A percentile compares a stretch with the other conserved stretches of the same genome.
Evolutionary conservation across 1,140 invertebrate species (phyloP).

Genomic region (Piezodorus guildinii): DNA sequence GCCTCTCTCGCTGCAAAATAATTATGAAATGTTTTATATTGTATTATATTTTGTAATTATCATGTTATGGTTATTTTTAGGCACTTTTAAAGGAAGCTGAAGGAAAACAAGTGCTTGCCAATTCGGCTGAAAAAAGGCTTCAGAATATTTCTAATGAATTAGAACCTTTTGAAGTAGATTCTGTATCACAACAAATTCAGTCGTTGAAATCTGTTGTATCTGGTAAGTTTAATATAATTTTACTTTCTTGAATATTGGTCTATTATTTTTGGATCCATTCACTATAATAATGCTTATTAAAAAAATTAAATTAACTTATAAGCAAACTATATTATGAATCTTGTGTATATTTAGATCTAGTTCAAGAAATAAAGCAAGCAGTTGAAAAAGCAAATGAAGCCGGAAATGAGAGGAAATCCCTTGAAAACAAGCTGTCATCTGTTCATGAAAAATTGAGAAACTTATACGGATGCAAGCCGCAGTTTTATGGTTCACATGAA

Average conservation of each 20-base stretch:
- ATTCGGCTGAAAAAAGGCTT: slow-evolving; percentile 69
- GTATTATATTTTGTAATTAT: not conserved
- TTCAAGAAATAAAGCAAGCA: slow-evolving; percentile 55
- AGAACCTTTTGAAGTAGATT: slow-evolving; percentile 42
- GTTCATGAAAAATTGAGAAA: slow-evolving; percentile 20
- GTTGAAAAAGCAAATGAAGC: slow-evolving; percentile 55
- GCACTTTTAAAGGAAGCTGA: slow-evolving; percentile 71
- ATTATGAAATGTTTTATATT: slow-evolving; percentile 3
- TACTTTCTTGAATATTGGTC: too few relatives aligned
- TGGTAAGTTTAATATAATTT: not conserved
- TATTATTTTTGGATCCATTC: too few relatives aligned
- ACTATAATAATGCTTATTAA: too few relatives aligned
- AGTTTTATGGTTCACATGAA: slow-evolving; percentile 19
- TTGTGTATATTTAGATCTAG: slow-evolving; percentile 48
- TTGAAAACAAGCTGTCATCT: slow-evolving; percentile 49
- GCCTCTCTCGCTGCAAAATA: too few relatives aligned
- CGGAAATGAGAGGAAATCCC: slow-evolving; percentile 53
- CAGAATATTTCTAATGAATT: slow-evolving; percentile 72
- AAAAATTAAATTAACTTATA: too few relatives aligned
- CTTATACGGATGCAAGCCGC: slow-evolving; percentile 16
- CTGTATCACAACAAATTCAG: slow-evolving; percentile 15
- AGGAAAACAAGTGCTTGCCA: slow-evolving; percentile 66
- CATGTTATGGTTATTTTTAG: slow-evolving; percentile 32
- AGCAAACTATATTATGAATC: too few relatives aligned
- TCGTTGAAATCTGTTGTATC: slow-evolving; percentile 7